Conservation (phyloP, 2,797 vertebrate genomes). For the Octomys mimax region DNA sequence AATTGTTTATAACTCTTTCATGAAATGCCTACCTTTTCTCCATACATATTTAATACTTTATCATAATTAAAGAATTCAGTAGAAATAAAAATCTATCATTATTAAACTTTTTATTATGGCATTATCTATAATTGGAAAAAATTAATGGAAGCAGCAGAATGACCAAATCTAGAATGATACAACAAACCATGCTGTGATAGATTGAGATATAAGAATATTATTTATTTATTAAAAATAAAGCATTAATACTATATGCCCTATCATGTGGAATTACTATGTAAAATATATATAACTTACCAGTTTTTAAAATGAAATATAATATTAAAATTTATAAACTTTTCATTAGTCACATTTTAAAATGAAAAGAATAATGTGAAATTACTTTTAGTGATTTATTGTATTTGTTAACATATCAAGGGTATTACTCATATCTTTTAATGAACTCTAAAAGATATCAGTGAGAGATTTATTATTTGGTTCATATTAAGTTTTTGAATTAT, state of each 20-base stretch:
- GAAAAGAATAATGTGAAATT: not conserved
- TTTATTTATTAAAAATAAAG: conserved; percentile 19
- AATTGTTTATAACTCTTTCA: not conserved
- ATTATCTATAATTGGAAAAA: not conserved
- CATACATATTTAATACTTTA: not conserved
- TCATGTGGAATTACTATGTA: not conserved
- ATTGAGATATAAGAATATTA: not conserved
- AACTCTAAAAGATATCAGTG: not conserved
- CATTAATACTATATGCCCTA: not conserved
- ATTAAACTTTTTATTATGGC: not conserved
- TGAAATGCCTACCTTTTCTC: not conserved
- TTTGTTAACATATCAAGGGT: not conserved
- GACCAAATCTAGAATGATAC: not conserved
- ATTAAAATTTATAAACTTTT: conserved; percentile 11
- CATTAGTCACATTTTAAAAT: not conserved
- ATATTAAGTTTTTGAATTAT: not conserved
- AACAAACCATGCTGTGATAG: not conserved
- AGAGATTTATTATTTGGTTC: not conserved
- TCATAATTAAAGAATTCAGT: conserved; percentile 53
- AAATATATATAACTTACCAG: not conserved
- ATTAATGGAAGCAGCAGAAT: not conserved
- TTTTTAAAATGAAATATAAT: not conserved
- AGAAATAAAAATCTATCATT: not conserved
- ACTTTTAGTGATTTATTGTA: not conserved
- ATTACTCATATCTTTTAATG: not conserved